Evolutionary conservation across 2,797 vertebrate genomes (phyloP), one percentile per base, ranked within the genome.

Genomic region (Coranthus polyacanthus): DNA sequence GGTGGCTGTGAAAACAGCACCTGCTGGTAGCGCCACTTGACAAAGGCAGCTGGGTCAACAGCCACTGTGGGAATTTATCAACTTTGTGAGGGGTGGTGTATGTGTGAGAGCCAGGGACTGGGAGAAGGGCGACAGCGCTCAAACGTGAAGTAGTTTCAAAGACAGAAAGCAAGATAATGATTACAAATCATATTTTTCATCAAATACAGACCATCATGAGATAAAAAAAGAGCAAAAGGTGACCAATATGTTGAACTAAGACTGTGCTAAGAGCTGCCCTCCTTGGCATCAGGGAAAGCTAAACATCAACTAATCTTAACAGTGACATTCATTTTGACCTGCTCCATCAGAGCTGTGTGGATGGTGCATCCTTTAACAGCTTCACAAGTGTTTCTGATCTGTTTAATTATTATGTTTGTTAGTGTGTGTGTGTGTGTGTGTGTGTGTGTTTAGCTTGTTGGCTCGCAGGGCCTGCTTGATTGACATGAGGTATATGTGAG

Each of bases 1-100:
- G 96, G 96, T 97, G 97, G 96, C 95, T 97, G 93, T 96, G 96
- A 96, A 97, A 97, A 97, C 96, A 97, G 94, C 96, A 98, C 97
- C 98, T 97, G 96, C 96, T 95, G 94, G 90, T 94, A 95, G 93
- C 94, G 93, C 94, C 95, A 94, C 96, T 96, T 95, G 95, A 95
- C 94, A 95, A 95, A 95, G 95, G 96, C 98, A 98, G 97, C 97
- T 98, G 97, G 97, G 96, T 98, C 98, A 99, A 98, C 96, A 98
- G 96, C 96, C 97, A 95, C 96, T 95, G 95, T 96, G 96, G 96
- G 96, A 98, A 97, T 97, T 96, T 95, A 96, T 97, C 96, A 96
- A 95, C 95, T 96, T 92, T 95, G 94, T 95, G 96, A 93, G 96
- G 95, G 91, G 82, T 88, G 86, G 78, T 81, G 75, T 62, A 82